Evolutionary conservation across 1,140 invertebrate genomes (phyloP).

Genomic region (Cydia fagiglandana): DNA sequence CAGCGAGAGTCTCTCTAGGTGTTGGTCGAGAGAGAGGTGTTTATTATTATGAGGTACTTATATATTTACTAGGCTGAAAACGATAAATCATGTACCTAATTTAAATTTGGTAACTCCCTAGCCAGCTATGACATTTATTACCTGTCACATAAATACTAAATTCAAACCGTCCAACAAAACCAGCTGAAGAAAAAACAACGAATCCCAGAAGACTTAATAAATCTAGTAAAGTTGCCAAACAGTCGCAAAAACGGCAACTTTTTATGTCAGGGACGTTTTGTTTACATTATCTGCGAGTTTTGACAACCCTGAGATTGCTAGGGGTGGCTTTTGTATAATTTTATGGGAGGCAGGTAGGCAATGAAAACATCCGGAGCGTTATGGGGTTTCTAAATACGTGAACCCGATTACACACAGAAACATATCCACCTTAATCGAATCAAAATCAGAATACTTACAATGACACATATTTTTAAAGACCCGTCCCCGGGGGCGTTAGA

Average conservation of each 20-base stretch:
- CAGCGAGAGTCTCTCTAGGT: no score
- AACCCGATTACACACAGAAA: background rate
- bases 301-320: constrained; percentile 28
- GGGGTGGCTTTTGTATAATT: constrained; percentile 13
- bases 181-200: background rate
- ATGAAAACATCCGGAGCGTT: background rate
- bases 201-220: constrained; percentile 8
- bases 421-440: background rate
- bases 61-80: constrained; percentile 7
- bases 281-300: constrained; percentile 22
- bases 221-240: constrained; percentile 11
- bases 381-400: background rate
- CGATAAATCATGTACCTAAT: background rate
- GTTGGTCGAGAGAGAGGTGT: no score
- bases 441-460: no score
- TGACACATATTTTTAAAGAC: no score
- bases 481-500: no score
- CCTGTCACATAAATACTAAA: background rate
- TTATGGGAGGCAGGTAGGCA: background rate
- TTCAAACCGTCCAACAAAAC: background rate
- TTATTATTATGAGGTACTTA: no score
- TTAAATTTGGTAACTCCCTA: background rate
- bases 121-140: background rate
- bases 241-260: background rate
- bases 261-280: background rate